Evolutionary conservation across 37 sponge, comb jelly and placozoan species (phyloP), one percentile per base, ranked within the genome.

Genomic region (Spongilla lacustris): DNA sequence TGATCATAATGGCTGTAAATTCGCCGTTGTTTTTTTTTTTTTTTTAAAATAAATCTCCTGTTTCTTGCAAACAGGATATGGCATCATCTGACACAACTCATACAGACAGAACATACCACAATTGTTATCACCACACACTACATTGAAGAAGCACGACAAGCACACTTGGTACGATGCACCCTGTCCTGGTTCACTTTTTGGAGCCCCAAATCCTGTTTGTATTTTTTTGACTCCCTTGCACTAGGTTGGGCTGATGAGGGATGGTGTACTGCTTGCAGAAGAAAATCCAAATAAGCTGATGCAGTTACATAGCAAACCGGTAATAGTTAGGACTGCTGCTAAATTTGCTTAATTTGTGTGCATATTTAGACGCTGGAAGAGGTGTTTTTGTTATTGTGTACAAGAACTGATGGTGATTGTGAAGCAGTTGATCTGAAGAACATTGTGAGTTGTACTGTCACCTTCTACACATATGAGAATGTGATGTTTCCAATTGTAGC

Each of bases 121-220:
- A 81, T 96, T 22, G 66, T 96, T 66, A 88, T 96, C 49, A 96
- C 96, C 24, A 96, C 96, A 36, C 96, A 96, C 73, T 96, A 96
- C 84, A 96, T 96, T 80, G 96, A 96, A 50, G 96, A 96, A 38
- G 96, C 96, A 25, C 30, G 89, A 31, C 93, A 93, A 73, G 96
- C 96, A 21, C 81, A 92, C 36, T 49, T 79, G 77, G 96, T 96
- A 41, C 71, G 1, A 13, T 69, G 38, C 37, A 72, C n/a, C 5
- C 11, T 26, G 2, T 72, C 4, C 37, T 33, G 69, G 48, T 68
- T 11, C 10, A 69, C 13, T 32, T 46, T 24, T n/a, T 8, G 8
- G 46, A 46, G 4, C 8, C 4, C 46, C 46, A 46, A n/a, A n/a
- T n/a, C n/a, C n/a, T n/a, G n/a, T n/a, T n/a, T n/a, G n/a, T n/a